Conservation (phyloP, 2,888 invertebrate genomes). For the Kryphioiulus occultus region DNA sequence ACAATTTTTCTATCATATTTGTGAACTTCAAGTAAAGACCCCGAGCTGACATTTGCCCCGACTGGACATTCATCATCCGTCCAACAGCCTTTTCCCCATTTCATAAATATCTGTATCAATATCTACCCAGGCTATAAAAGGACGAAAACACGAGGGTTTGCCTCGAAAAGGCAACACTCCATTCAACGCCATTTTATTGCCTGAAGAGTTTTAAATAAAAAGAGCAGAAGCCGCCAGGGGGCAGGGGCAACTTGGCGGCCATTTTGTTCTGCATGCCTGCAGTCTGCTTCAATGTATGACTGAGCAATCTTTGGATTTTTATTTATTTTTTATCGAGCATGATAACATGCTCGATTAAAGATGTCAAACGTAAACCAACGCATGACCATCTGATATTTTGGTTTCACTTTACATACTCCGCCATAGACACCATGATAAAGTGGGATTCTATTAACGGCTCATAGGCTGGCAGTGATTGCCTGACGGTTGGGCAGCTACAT, state of each 20-base stretch:
- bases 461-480: no score
- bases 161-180: constrained; percentile 24
- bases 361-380: no score
- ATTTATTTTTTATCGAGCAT: no score
- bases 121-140: not conserved
- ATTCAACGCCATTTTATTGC: constrained; percentile 41
- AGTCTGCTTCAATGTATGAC: no score
- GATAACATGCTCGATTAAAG: no score
- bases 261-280: not conserved
- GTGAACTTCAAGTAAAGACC: constrained; percentile 44
- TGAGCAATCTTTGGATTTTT: no score
- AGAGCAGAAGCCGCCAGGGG: not conserved
- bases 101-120: constrained; percentile 34
- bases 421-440: no score
- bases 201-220: constrained; percentile 22
- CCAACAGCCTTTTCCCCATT: constrained; percentile 35
- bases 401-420: no score
- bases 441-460: no score
- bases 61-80: constrained; percentile 45
- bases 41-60: constrained; percentile 46
- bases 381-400: no score
- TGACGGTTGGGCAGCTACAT: no score
- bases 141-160: constrained; percentile 14
- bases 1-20: constrained; percentile 41
- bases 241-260: not conserved